Evolutionary conservation across 2,888 invertebrate species (phyloP).

Genomic region (Metopia argyrocephala): DNA sequence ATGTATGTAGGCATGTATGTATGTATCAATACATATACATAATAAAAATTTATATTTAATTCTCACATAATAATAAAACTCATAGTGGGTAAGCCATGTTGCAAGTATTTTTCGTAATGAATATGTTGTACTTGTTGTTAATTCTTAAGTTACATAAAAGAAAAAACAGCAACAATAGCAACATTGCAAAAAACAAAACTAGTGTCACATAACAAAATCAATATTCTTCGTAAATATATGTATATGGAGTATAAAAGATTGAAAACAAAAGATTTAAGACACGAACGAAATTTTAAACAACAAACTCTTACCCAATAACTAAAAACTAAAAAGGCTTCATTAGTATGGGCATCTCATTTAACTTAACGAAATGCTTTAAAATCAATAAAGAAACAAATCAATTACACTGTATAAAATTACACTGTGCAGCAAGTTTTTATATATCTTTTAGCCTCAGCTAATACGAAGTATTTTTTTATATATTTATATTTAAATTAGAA

Average conservation of each 20-base stretch:
- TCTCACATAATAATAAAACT: conserved; percentile 26
- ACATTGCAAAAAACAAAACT: conserved; percentile 6
- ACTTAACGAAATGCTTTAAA: conserved; percentile 27
- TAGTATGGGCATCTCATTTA: conserved; percentile 9
- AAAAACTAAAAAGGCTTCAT: conserved; percentile 28
- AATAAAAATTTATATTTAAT: conserved; percentile 33
- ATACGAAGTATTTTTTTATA: too few relatives aligned
- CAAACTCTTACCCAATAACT: not conserved
- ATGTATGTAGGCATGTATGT: conserved; percentile 8
- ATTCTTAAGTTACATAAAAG: conserved; percentile 53
- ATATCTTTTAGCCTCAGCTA: not conserved
- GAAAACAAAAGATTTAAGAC: conserved; percentile 54
- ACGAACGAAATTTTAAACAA: conserved; percentile 24
- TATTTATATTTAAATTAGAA: too few relatives aligned
- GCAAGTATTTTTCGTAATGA: conserved; percentile 39
- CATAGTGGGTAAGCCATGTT: conserved; percentile 21
- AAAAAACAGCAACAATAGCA: not conserved
- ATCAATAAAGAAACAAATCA: not conserved
- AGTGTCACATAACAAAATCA: conserved; percentile 57
- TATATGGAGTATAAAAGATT: conserved; percentile 35
- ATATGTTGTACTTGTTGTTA: conserved; percentile 46
- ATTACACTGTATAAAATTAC: not conserved
- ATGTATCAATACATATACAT: not conserved
- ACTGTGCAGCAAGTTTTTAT: not conserved
- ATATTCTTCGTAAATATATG: too few relatives aligned